Conservation (phyloP, 2,797 vertebrate species). For the Sebastolobus alascanus region DNA sequence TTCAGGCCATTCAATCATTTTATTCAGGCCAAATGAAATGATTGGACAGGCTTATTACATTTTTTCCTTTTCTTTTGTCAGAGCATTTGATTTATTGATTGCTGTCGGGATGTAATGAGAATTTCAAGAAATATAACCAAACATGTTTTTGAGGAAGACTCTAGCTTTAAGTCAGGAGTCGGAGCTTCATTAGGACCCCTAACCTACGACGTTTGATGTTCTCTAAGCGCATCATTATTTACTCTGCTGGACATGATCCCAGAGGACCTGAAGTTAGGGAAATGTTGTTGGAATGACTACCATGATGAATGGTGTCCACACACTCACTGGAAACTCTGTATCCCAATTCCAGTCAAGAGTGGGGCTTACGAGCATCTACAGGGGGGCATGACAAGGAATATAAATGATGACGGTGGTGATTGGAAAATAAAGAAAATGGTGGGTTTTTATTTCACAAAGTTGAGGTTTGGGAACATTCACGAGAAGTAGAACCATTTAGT, state of each 20-base stretch:
- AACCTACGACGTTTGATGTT: constrained; percentile 5
- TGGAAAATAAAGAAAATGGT: constrained; percentile 47
- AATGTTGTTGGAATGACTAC: background rate
- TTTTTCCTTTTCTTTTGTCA: background rate
- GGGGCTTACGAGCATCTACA: constrained; percentile 48
- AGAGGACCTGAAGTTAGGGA: constrained; percentile 8
- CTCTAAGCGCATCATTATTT: constrained; percentile 11
- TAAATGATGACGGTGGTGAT: constrained; percentile 27
- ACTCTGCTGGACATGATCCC: constrained; percentile 6
- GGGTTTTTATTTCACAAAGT: constrained; percentile 36
- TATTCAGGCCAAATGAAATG: background rate
- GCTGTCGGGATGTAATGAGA: background rate
- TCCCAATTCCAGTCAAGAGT: constrained; percentile 68
- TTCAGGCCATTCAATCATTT: background rate
- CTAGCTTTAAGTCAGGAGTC: background rate
- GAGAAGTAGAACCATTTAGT: constrained; percentile 55
- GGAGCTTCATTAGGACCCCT: background rate
- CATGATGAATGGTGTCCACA: constrained; percentile 8
- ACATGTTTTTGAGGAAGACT: background rate
- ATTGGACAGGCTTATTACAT: background rate
- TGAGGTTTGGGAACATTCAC: constrained; percentile 64
- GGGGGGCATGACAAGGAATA: constrained; percentile 37
- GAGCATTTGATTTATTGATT: background rate
- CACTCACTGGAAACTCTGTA: constrained; percentile 66
- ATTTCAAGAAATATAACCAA: background rate